These are phyloP conservation scores for Sinocyclocheilus maitianheensis DNA, from an alignment of 2,113 vertebrate species.

Conservation along the genomic window DNA sequence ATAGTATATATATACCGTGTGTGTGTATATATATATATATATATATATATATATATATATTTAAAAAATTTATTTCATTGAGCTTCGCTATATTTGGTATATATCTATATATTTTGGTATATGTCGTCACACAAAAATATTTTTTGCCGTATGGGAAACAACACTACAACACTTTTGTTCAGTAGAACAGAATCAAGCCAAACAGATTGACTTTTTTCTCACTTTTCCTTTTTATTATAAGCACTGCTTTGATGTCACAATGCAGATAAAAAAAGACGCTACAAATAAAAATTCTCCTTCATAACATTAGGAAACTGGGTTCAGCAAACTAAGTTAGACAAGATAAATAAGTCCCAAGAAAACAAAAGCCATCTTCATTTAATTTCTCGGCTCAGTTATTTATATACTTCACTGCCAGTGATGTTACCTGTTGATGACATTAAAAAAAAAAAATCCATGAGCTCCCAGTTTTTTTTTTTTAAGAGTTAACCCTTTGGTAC, in stretches of 20 bases:
- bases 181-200: not conserved
- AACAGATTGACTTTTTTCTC: not conserved
- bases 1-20: too few relatives aligned
- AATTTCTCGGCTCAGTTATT: slow-evolving; percentile 26
- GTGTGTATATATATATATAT: too few relatives aligned
- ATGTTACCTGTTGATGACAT: not conserved
- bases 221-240: not conserved
- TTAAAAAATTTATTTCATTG: too few relatives aligned
- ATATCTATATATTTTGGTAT: not conserved
- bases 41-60: too few relatives aligned
- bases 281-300: not conserved
- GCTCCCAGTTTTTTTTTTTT: slow-evolving; percentile 11
- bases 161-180: not conserved
- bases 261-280: not conserved
- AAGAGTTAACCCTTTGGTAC: not conserved
- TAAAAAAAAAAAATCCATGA: not conserved
- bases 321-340: not conserved
- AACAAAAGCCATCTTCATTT: not conserved
- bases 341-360: slow-evolving; percentile 1
- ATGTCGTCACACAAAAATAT: too few relatives aligned
- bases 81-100: too few relatives aligned
- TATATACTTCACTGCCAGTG: slow-evolving; percentile 24
- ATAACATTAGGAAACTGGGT: not conserved
- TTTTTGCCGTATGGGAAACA: not conserved
- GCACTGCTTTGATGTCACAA: not conserved